Evolutionary conservation across 1,140 invertebrate genomes (phyloP).

Genomic region (Cotesia glomerata): DNA sequence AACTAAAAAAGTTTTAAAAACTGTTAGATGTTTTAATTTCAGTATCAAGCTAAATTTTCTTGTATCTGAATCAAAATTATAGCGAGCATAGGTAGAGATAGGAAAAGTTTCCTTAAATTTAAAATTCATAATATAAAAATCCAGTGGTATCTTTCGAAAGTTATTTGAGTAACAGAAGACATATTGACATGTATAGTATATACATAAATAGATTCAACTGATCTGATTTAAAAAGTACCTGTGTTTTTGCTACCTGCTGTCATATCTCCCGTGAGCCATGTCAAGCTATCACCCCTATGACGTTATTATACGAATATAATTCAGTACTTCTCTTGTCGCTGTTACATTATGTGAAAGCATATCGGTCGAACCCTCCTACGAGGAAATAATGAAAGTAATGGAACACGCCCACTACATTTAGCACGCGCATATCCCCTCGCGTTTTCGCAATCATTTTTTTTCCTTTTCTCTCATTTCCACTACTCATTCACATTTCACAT

Average conservation of each 20-base stretch:
- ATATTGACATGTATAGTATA: too few species aligned
- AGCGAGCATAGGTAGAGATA: too few species aligned
- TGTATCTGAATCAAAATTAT: too few species aligned
- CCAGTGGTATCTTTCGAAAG: too few species aligned
- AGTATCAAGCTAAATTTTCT: too few species aligned
- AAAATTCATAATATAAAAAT: too few species aligned
- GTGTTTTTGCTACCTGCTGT: neutral
- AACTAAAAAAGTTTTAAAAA: too few species aligned
- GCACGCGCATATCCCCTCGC: conserved; percentile 8
- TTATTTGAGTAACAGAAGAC: too few species aligned
- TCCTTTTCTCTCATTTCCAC: conserved; percentile 9
- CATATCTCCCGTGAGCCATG: conserved; percentile 23
- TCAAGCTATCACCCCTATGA: conserved; percentile 20
- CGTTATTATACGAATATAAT: conserved; percentile 22
- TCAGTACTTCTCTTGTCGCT: conserved; percentile 9
- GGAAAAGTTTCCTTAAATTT: too few species aligned
- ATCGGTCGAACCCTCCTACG: conserved; percentile 29
- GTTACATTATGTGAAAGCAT: conserved; percentile 31
- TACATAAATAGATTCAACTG: too few species aligned
- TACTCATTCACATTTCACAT: neutral
- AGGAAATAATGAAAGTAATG: conserved; percentile 41
- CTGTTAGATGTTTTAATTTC: too few species aligned
- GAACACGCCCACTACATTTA: conserved; percentile 44
- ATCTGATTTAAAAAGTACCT: neutral
- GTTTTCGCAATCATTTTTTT: conserved; percentile 3